A percentile compares a stretch with the other conserved stretches of the same genome.
These are phyloP conservation scores for Lochmaea capreae DNA, from an alignment of 2,888 invertebrate species.

Conservation along the genomic window DNA sequence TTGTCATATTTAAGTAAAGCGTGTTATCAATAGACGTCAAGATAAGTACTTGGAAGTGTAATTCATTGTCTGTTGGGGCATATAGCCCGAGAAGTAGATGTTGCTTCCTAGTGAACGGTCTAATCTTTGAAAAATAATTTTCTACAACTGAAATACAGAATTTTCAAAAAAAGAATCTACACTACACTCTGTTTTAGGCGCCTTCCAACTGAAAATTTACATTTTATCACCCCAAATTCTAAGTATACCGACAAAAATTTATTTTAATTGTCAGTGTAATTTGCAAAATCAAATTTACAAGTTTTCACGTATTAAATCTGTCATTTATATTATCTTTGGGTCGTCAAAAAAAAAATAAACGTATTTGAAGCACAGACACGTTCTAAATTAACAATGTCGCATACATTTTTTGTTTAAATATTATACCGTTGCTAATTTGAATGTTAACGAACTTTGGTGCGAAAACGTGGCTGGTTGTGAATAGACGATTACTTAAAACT, in stretches of 20 bases:
- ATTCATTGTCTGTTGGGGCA: too few species aligned
- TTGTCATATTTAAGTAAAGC: too few species aligned
- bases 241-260: background rate
- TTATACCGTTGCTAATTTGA: background rate
- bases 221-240: too few species aligned
- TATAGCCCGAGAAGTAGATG: too few species aligned
- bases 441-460: background rate
- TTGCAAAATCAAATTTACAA: background rate
- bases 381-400: background rate
- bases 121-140: too few species aligned
- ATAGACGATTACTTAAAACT: background rate
- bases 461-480: background rate
- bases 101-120: too few species aligned
- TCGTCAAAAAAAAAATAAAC: background rate
- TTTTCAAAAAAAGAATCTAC: too few species aligned
- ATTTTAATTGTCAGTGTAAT: background rate
- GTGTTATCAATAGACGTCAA: too few species aligned
- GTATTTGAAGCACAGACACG: background rate
- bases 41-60: too few species aligned
- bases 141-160: too few species aligned
- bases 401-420: background rate
- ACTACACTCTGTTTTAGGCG: too few species aligned
- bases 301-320: background rate
- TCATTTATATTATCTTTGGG: slow-evolving; percentile 1
- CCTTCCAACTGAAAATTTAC: too few species aligned